Base-by-base conservation (phyloP, 2,888 invertebrate genomes). In the Leptogaster cylindrica region DNA sequence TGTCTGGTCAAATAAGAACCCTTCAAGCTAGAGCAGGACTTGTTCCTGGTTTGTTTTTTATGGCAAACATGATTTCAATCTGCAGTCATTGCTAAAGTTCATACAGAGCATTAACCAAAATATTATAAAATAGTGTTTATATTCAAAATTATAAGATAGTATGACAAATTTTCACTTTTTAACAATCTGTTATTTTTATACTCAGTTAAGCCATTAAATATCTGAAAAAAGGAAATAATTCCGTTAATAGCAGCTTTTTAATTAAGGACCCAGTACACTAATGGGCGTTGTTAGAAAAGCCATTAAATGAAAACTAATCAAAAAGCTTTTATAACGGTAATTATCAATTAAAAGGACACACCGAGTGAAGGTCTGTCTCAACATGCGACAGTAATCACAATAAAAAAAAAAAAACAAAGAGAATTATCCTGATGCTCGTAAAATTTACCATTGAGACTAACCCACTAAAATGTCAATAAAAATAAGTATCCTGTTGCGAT, bases 271-370 rank as follows among this genome's bases (percentile, higher is more conserved):
- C 16, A 52, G 46, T 33, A 12, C 31, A n/a, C 52, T 52, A 27
- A 52, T 20, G 31, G 52, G 33, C 52, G 16, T 10, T 31, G 1
- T 18, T 23, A 33, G 52, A 52, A 33, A 14, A 18, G 31, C 52
- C 58, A 58, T 46, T 46, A 63, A 66, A 64, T 55, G 64, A 61
- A 64, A 65, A 67, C 64, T 65, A 67, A 69, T 67, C 69, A 69
- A 67, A 58, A 66, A 50, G 16, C 27, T 65, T 67, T 69, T 69
- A 58, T 44, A 33, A 48, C 44, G 36, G 69, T 46, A 69, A 69
- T 69, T 69, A 67, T 67, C 67, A 69, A 69, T 69, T 69, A 69
- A 69, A 69, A 50, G 51, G 63, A 41, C 50, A 55, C 48, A 50
- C 28, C 28, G 25, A 18, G 41, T 55, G n/a, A n/a, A 41, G 52